phyloP scores from a whole-genome alignment of 1,140 invertebrate genomes.

The Potamilus streckersoni region DNA sequence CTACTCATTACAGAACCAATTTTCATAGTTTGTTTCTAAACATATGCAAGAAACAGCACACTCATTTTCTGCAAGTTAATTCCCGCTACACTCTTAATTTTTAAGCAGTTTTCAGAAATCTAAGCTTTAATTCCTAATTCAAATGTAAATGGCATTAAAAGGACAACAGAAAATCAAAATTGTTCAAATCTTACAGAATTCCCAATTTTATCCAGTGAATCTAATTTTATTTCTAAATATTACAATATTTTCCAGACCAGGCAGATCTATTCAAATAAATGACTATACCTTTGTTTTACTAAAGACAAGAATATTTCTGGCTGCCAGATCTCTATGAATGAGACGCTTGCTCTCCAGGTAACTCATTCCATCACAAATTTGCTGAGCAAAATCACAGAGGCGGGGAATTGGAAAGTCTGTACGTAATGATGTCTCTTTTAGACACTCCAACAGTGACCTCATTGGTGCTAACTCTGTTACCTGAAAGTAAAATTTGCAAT shows the following conservation, averaged over 20 bases:
- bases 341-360: constrained; percentile 94
- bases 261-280: neutral
- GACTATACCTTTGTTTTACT: constrained; percentile 84
- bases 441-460: constrained; percentile 92
- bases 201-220: neutral
- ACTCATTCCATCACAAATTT: constrained; percentile 97
- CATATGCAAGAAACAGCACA: too few relatives aligned
- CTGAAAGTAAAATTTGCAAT: constrained; percentile 63
- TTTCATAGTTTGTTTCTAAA: too few relatives aligned
- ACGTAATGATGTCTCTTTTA: constrained; percentile 90
- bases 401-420: constrained; percentile 85
- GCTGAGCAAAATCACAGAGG: constrained; percentile 84
- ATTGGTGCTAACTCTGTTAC: constrained; percentile 96
- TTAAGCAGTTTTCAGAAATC: too few relatives aligned
- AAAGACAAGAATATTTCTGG: constrained; percentile 95
- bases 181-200: too few relatives aligned
- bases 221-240: neutral
- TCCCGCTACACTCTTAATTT: too few relatives aligned
- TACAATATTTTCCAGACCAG: neutral
- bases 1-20: too few relatives aligned
- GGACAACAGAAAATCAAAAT: too few relatives aligned
- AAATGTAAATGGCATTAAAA: too few relatives aligned
- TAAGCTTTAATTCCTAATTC: too few relatives aligned
- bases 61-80: too few relatives aligned
- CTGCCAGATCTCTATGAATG: constrained; percentile 95